A percentile compares a stretch with the other conserved stretches of the same genome.
These are phyloP conservation scores for Nowickia ferox DNA, from an alignment of 2,888 invertebrate species.

Conservation along the genomic window DNA sequence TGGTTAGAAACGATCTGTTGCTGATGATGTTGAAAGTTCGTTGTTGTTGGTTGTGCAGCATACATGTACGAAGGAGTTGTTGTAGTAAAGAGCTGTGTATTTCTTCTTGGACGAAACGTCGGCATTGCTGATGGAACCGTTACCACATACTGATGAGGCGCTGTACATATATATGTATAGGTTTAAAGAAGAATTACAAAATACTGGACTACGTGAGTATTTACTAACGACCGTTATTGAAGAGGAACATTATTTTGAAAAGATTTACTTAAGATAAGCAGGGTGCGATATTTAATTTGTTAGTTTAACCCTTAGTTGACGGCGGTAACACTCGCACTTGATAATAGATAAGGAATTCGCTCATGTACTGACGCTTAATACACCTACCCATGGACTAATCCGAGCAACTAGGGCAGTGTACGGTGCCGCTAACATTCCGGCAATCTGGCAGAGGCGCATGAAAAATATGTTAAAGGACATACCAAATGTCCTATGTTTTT, in stretches of 20 bases:
- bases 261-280: too few relatives aligned
- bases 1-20: too few relatives aligned
- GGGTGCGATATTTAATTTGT: too few relatives aligned
- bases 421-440: slow-evolving; percentile 42
- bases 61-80: not conserved
- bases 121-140: not conserved
- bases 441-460: slow-evolving; percentile 46
- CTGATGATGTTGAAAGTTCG: too few relatives aligned
- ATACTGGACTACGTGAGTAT: too few relatives aligned
- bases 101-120: not conserved
- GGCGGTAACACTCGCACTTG: slow-evolving; percentile 11
- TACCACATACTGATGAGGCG: not conserved
- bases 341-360: slow-evolving; percentile 62
- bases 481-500: slow-evolving; percentile 33
- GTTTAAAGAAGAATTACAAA: too few relatives aligned
- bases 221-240: too few relatives aligned
- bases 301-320: too few relatives aligned
- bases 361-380: slow-evolving; percentile 45
- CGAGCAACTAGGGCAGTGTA: slow-evolving; percentile 40
- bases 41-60: too few relatives aligned
- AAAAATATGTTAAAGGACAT: slow-evolving; percentile 1
- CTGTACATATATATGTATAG: not conserved
- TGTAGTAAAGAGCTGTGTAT: not conserved
- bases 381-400: slow-evolving; percentile 46
- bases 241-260: too few relatives aligned